Percentiles rank a stretch among this genome's conserved stretches.
Conservation (phyloP, 1,140 invertebrate species). For the honey bee (Apis mellifera) region DNA sequence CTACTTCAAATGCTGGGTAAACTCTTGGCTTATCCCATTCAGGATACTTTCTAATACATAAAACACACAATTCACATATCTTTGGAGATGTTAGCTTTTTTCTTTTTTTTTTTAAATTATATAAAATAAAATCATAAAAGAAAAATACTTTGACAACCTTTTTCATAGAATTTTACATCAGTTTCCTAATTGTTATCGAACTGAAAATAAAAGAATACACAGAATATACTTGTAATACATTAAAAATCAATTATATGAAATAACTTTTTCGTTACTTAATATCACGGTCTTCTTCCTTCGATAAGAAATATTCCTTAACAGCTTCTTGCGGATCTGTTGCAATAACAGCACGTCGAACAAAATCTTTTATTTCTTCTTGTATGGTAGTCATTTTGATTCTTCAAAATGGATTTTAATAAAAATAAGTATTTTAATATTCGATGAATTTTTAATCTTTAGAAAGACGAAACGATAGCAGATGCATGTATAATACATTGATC, state of each 20-base stretch:
- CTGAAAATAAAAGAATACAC: slow-evolving; percentile 30
- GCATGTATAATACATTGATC: slow-evolving; percentile 63
- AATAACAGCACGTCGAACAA: slow-evolving; percentile 57
- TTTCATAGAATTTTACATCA: slow-evolving; percentile 7
- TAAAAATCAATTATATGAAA: slow-evolving; percentile 1
- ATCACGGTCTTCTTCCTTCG: slow-evolving; percentile 61
- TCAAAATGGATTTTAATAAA: background rate
- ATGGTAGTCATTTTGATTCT: slow-evolving; percentile 36
- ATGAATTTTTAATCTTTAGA: slow-evolving; percentile 46
- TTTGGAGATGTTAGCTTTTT: background rate
- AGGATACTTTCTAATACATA: slow-evolving; percentile 80
- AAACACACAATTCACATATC: slow-evolving; percentile 1
- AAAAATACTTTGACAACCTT: slow-evolving; percentile 6
- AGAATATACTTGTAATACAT: slow-evolving; percentile 5
- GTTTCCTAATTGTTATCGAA: slow-evolving; percentile 18
- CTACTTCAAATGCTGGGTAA: slow-evolving; percentile 80
- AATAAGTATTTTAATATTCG: background rate
- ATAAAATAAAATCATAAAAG: background rate
- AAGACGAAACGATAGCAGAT: slow-evolving; percentile 3
- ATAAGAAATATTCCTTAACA: slow-evolving; percentile 65
- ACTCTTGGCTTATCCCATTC: slow-evolving; percentile 83
- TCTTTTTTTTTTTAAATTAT: background rate
- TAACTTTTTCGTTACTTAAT: slow-evolving; percentile 63
- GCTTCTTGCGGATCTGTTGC: slow-evolving; percentile 56
- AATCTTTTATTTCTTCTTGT: slow-evolving; percentile 21